Conservation (phyloP, 2,113 vertebrate genomes). For the Hipposideros armiger region DNA sequence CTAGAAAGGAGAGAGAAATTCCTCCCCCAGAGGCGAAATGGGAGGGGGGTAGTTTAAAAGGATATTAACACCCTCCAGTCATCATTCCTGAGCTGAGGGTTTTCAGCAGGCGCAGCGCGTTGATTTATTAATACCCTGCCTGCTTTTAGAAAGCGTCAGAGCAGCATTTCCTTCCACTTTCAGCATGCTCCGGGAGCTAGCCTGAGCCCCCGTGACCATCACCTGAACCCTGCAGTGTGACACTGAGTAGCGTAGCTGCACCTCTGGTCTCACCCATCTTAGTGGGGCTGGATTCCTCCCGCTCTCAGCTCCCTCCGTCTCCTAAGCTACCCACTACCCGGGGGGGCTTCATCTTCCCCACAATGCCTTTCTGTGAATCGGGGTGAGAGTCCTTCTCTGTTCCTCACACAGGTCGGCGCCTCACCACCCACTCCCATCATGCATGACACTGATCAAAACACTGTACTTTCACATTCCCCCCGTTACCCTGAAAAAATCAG, state of each 20-base stretch:
- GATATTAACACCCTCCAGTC: neutral
- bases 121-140: neutral
- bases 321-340: neutral
- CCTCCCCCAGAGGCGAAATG: neutral
- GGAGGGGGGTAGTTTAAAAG: neutral
- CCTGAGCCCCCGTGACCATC: neutral
- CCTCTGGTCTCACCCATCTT: fast-evolving
- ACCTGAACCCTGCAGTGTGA: neutral
- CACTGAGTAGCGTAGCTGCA: fast-evolving
- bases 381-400: neutral
- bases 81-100: neutral
- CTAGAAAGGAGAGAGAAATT: neutral
- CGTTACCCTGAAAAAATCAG: neutral
- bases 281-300: neutral
- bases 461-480: too few relatives aligned
- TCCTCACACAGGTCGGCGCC: neutral
- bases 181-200: neutral
- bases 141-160: neutral
- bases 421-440: neutral
- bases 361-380: neutral
- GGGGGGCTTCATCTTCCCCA: neutral
- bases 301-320: fast-evolving
- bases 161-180: neutral
- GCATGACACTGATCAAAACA: neutral
- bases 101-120: neutral